phyloP scores from a whole-genome alignment of 2,113 vertebrate species.

The Ciconia stormi region DNA sequence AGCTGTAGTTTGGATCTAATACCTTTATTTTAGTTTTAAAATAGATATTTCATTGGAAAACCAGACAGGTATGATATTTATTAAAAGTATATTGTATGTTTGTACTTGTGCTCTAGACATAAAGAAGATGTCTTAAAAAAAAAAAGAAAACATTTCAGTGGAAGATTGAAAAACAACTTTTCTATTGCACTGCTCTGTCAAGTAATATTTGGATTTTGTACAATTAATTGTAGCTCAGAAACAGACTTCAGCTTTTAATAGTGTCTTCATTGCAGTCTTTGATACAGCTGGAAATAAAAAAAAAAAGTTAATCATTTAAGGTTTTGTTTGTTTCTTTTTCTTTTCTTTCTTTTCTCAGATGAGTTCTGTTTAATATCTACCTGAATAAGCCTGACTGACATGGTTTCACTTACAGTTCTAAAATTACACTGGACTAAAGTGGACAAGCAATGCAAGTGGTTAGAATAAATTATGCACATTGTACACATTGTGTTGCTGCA shows the following conservation, averaged over 20 bases:
- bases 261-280: background rate
- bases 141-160: background rate
- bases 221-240: background rate
- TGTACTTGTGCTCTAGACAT: background rate
- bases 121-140: background rate
- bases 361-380: background rate
- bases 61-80: background rate
- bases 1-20: background rate
- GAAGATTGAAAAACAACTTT: background rate
- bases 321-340: background rate
- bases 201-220: background rate
- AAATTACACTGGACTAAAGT: background rate
- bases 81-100: background rate
- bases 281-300: background rate
- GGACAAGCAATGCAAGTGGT: background rate
- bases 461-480: background rate
- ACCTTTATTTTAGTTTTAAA: background rate
- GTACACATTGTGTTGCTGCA: background rate
- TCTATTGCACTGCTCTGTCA: background rate
- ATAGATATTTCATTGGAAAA: background rate
- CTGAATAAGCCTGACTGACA: background rate
- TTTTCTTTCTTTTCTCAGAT: background rate
- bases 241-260: background rate
- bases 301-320: fast-evolving
- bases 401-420: background rate